A percentile compares a stretch with the other conserved stretches of the same genome.
Evolutionary conservation across 2,888 invertebrate species (phyloP).

Genomic region (Cantharis flavilabris): DNA sequence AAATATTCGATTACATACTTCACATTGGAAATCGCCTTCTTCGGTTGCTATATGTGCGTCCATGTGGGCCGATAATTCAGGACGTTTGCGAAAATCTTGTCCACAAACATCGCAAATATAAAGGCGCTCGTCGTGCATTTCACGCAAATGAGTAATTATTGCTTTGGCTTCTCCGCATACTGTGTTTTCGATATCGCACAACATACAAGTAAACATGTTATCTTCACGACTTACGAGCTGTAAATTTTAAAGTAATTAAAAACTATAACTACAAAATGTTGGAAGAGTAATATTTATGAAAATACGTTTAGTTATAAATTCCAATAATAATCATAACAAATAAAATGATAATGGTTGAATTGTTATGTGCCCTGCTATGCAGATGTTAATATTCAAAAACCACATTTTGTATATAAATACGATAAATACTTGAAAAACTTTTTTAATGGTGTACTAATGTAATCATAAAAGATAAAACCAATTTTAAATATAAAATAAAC

Average conservation of each 20-base stretch:
- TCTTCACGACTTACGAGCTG: slow-evolving; percentile 50
- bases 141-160: slow-evolving; percentile 66
- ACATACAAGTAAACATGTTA: slow-evolving; percentile 60
- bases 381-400: neutral
- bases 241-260: neutral
- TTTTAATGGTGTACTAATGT: no score
- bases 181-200: slow-evolving; percentile 57
- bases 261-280: no score
- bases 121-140: slow-evolving; percentile 64
- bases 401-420: no score
- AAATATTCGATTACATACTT: slow-evolving; percentile 66
- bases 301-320: no score
- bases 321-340: no score
- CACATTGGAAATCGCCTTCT: slow-evolving; percentile 68
- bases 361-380: neutral
- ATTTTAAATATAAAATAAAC: neutral
- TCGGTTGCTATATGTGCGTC: slow-evolving; percentile 66
- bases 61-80: slow-evolving; percentile 67
- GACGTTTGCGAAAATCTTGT: slow-evolving; percentile 65
- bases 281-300: no score
- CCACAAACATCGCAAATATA: slow-evolving; percentile 76
- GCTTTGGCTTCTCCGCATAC: slow-evolving; percentile 61
- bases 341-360: no score
- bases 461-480: no score
- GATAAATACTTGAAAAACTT: no score